Evolutionary conservation across 2,888 invertebrate species (phyloP).

Genomic region (Odontothrips loti): DNA sequence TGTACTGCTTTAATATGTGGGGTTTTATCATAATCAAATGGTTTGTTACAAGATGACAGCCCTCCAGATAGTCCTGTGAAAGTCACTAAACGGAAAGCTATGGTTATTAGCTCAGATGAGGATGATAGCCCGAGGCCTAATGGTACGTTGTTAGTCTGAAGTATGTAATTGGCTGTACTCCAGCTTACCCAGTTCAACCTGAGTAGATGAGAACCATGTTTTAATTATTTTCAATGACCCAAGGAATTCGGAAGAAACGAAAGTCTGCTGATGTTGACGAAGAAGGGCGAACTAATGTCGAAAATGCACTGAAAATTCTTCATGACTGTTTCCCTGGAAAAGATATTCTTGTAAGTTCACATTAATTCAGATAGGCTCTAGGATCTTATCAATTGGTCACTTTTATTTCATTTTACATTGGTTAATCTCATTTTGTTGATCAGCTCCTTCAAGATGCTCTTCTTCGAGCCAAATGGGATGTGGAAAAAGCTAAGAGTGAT

Average conservation of each 20-base stretch:
- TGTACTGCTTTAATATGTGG: neutral
- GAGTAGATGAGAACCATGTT: neutral
- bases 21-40: neutral
- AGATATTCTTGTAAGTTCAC: constrained; percentile 31
- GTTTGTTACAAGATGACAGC: neutral
- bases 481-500: constrained; percentile 41
- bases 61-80: constrained; percentile 25
- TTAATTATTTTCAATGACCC: neutral
- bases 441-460: constrained; percentile 40
- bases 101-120: constrained; percentile 34
- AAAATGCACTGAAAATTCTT: constrained; percentile 17
- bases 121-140: constrained; percentile 40
- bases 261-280: constrained; percentile 28
- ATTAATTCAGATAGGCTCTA: neutral
- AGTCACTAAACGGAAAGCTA: constrained; percentile 32
- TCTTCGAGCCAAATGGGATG: constrained; percentile 43
- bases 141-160: neutral
- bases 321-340: constrained; percentile 25
- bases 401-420: neutral
- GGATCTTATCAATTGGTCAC: neutral
- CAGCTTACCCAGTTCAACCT: neutral
- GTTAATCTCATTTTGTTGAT: neutral
- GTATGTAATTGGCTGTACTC: neutral
- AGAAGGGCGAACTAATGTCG: constrained; percentile 32
- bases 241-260: neutral